Evolutionary conservation across 2,797 vertebrate species (phyloP).

Genomic region (Galagoides demidoff): DNA sequence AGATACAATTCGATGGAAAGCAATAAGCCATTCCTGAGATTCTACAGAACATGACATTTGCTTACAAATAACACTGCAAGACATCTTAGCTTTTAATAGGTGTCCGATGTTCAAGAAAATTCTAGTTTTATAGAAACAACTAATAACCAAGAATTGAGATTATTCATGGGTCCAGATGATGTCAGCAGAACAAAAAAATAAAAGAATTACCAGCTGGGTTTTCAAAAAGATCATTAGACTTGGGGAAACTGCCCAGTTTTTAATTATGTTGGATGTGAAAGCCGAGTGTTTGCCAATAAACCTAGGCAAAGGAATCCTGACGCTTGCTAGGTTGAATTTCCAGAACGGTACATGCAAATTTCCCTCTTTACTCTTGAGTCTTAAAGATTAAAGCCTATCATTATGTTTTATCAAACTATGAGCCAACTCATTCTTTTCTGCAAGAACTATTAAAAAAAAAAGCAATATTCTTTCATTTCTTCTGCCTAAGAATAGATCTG

Average conservation of each 20-base stretch:
- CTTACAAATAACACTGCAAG: background rate
- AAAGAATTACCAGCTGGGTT: background rate
- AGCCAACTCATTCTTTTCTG: conserved; percentile 18
- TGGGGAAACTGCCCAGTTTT: conserved; percentile 13
- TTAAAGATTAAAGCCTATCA: conserved; percentile 17
- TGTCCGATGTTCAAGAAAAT: background rate
- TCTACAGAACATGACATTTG: background rate
- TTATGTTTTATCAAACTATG: background rate
- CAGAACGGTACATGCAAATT: background rate
- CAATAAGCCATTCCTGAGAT: background rate
- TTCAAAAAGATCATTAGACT: conserved; percentile 38
- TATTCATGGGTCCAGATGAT: background rate
- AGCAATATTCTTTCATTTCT: background rate
- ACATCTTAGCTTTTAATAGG: background rate
- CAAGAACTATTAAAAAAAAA: background rate
- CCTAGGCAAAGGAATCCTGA: background rate
- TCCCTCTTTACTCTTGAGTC: background rate
- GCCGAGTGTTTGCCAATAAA: conserved; percentile 32
- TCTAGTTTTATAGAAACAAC: conserved; percentile 17
- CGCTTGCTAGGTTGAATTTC: background rate
- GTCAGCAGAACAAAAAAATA: background rate
- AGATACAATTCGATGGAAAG: background rate
- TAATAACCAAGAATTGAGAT: background rate
- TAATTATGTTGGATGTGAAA: conserved; percentile 31
- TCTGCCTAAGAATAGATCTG: background rate